These are phyloP conservation scores for Etheostoma perlongum DNA, from an alignment of 2,797 vertebrate genomes.

Conservation along the genomic window DNA sequence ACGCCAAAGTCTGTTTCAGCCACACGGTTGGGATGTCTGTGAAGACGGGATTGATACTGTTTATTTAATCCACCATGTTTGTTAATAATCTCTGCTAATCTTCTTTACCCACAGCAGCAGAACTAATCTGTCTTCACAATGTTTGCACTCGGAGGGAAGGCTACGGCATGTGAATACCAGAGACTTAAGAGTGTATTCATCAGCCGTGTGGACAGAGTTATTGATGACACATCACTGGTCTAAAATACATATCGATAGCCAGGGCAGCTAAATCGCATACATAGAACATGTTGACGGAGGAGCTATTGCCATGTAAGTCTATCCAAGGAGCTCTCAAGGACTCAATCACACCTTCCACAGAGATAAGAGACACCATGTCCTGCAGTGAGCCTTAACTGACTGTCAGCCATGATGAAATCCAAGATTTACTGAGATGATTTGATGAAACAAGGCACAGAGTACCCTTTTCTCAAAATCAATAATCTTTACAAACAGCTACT, in stretches of 20 bases:
- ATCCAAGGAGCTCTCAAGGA: conserved; percentile 59
- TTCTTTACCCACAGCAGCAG: conserved; percentile 76
- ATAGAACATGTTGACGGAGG: conserved; percentile 31
- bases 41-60: conserved; percentile 66
- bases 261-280: conserved; percentile 18
- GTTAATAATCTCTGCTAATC: conserved; percentile 83
- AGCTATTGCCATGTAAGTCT: conserved; percentile 40
- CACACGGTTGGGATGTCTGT: conserved; percentile 37
- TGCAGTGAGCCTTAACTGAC: conserved; percentile 37
- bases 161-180: conserved; percentile 51
- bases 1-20: conserved; percentile 49
- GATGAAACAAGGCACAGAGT: conserved; percentile 38
- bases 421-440: conserved; percentile 63
- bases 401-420: conserved; percentile 35
- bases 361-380: conserved; percentile 42
- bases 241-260: conserved; percentile 55
- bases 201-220: conserved; percentile 54
- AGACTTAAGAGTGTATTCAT: conserved; percentile 66
- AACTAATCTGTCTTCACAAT: conserved; percentile 78
- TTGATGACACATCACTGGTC: conserved; percentile 58
- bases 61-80: conserved; percentile 78
- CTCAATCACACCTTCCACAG: conserved; percentile 43
- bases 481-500: conserved; percentile 34
- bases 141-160: conserved; percentile 73
- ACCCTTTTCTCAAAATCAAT: conserved; percentile 45